phyloP scores from a whole-genome alignment of 2,797 vertebrate genomes.

The Hybognathus amarus region DNA sequence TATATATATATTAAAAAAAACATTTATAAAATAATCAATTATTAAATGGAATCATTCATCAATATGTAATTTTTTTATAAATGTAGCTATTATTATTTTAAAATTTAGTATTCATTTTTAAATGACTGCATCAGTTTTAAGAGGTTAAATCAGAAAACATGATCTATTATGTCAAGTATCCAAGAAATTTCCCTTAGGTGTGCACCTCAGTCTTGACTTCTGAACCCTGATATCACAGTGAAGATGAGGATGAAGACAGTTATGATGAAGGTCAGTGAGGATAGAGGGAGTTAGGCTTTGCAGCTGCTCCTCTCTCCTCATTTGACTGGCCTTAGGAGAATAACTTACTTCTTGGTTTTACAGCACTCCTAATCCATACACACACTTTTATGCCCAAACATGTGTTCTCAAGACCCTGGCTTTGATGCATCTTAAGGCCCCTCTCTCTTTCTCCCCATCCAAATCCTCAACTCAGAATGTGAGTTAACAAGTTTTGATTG shows the following conservation, averaged over 20 bases:
- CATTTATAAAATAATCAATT: neutral
- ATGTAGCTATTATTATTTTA: neutral
- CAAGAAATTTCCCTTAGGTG: neutral
- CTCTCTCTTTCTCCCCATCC: neutral
- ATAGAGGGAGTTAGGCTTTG: slow-evolving; percentile 6
- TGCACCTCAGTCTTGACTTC: neutral
- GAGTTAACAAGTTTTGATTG: slow-evolving; percentile 47
- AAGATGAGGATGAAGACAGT: neutral
- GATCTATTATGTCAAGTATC: neutral
- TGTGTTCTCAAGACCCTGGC: slow-evolving; percentile 38
- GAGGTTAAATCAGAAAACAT: neutral
- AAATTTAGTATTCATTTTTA: no score
- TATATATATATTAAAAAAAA: no score
- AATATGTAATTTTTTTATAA: neutral
- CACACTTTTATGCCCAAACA: slow-evolving; percentile 59
- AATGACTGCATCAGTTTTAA: neutral
- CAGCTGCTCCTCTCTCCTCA: slow-evolving; percentile 65
- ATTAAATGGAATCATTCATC: neutral
- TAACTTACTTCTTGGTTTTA: slow-evolving; percentile 66
- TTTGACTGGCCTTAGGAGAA: slow-evolving; percentile 68
- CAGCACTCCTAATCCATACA: slow-evolving; percentile 63
- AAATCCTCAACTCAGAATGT: slow-evolving; percentile 25
- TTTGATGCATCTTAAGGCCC: slow-evolving; percentile 11
- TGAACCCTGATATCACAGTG: neutral
- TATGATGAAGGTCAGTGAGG: slow-evolving; percentile 6